These are phyloP conservation scores for Eleginops maclovinus DNA, from an alignment of 2,113 vertebrate species.

Conservation along the genomic window DNA sequence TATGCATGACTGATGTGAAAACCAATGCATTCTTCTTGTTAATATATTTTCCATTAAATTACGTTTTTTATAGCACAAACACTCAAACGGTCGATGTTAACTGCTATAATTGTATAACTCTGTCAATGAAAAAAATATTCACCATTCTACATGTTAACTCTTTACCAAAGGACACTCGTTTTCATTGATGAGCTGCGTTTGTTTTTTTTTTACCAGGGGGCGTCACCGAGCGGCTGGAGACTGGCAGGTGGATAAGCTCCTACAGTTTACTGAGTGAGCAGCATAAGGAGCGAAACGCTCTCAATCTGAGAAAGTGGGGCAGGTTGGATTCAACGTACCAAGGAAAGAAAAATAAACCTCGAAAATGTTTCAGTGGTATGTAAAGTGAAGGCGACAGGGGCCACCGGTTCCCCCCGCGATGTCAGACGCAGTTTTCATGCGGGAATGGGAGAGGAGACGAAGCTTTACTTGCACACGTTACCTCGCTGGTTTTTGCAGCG, in stretches of 20 bases:
- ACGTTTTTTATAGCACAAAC: background rate
- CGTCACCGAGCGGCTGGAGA: constrained; percentile 57
- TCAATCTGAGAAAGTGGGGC: background rate
- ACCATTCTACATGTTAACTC: too few species aligned
- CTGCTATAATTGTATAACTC: background rate
- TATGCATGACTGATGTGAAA: background rate
- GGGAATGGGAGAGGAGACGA: constrained; percentile 41
- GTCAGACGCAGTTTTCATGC: constrained; percentile 35
- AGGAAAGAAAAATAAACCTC: background rate
- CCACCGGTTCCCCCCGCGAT: constrained; percentile 22
- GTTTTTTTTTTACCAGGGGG: constrained; percentile 57
- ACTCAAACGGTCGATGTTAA: background rate
- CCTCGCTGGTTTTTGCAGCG: constrained; percentile 11
- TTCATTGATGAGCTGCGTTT: background rate
- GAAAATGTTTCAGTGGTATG: background rate
- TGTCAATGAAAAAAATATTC: background rate
- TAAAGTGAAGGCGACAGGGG: constrained; percentile 19
- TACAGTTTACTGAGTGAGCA: constrained; percentile 1
- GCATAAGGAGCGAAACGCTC: constrained; percentile 5
- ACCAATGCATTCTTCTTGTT: background rate
- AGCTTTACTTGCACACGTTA: background rate
- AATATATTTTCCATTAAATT: background rate
- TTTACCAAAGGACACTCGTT: background rate
- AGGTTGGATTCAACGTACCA: background rate
- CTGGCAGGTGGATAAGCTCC: constrained; percentile 43